Conservation (phyloP, 2,797 vertebrate species). For the Rhinoraja longicauda region DNA sequence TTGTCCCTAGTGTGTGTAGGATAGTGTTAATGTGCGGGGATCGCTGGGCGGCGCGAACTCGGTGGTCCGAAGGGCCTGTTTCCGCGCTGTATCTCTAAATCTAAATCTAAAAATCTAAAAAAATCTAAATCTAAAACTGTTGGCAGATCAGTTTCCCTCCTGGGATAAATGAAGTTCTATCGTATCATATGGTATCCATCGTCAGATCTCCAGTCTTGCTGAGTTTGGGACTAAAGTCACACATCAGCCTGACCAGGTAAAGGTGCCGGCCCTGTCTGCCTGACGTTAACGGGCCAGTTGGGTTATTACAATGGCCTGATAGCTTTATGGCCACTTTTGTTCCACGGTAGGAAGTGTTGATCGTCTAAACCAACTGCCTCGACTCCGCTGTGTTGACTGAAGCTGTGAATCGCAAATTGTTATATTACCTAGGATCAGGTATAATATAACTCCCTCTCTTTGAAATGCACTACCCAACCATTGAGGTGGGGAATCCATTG, state of each 20-base stretch:
- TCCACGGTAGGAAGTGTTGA: background rate
- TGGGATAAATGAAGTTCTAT: too few relatives aligned
- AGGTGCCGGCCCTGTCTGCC: background rate
- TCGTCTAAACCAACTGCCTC: slow-evolving; percentile 7
- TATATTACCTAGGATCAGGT: background rate
- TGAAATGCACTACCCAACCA: background rate
- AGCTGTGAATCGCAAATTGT: slow-evolving; percentile 11
- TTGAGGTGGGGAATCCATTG: background rate
- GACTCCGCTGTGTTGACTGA: background rate
- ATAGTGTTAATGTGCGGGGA: too few relatives aligned
- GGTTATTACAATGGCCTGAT: background rate
- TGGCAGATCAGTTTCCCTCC: too few relatives aligned
- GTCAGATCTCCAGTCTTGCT: background rate
- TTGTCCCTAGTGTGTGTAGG: too few relatives aligned
- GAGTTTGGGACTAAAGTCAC: background rate
- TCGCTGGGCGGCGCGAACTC: too few relatives aligned
- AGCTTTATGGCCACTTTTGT: slow-evolving; percentile 1
- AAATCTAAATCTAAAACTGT: too few relatives aligned
- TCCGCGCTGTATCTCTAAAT: too few relatives aligned
- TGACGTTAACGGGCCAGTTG: background rate
- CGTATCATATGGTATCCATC: too few relatives aligned
- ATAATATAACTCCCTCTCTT: background rate
- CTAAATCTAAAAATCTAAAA: too few relatives aligned
- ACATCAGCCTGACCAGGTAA: background rate
- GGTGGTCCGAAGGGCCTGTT: too few relatives aligned